Evolutionary conservation across 1,140 invertebrate species (phyloP).

Genomic region (Penaeus japonicus): DNA sequence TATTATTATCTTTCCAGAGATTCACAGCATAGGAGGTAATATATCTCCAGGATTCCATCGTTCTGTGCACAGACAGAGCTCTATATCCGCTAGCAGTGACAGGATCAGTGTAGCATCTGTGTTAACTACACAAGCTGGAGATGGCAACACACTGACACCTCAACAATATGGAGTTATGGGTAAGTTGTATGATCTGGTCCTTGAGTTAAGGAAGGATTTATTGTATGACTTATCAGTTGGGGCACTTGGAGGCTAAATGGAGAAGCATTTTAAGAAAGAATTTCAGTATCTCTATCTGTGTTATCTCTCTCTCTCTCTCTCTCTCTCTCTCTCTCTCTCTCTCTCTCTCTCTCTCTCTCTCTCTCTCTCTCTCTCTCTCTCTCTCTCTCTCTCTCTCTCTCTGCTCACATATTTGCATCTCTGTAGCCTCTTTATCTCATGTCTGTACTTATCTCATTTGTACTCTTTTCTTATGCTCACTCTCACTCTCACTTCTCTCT

Average conservation of each 20-base stretch:
- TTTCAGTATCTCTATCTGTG: neutral
- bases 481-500: too few species aligned
- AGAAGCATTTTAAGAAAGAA: neutral
- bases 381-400: neutral
- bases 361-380: neutral
- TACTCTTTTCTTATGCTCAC: too few species aligned
- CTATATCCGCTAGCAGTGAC: slow-evolving; percentile 32
- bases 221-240: too few species aligned
- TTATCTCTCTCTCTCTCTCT: neutral
- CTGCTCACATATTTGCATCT: too few species aligned
- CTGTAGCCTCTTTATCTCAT: too few species aligned
- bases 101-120: slow-evolving; percentile 34
- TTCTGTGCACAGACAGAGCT: slow-evolving; percentile 35
- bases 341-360: neutral
- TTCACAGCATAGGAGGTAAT: slow-evolving; percentile 40
- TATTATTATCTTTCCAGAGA: slow-evolving; percentile 2
- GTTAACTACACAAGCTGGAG: neutral
- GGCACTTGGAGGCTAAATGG: too few species aligned
- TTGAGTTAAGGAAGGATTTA: neutral
- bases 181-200: slow-evolving; percentile 6
- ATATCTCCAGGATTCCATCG: slow-evolving; percentile 45
- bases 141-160: slow-evolving; percentile 23
- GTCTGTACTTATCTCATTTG: too few species aligned
- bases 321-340: neutral
- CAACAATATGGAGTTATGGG: slow-evolving; percentile 52